Evolutionary conservation across 2,113 vertebrate species (phyloP).

Genomic region (Larimichthys crocea): DNA sequence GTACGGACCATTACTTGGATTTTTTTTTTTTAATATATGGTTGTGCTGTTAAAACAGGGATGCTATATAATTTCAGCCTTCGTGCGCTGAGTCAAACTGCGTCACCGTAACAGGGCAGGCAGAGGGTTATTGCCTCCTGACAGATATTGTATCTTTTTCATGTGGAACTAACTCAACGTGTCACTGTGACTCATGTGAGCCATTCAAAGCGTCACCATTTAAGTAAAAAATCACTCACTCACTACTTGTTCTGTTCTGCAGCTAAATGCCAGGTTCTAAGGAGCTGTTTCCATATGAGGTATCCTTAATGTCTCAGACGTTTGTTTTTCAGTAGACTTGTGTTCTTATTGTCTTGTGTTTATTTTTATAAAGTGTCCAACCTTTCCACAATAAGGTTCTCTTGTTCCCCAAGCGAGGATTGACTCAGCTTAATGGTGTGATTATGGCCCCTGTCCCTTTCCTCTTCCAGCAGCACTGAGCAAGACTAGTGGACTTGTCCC

Average conservation of each 20-base stretch:
- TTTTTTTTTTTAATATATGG: slow-evolving; percentile 54
- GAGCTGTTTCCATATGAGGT: slow-evolving; percentile 7
- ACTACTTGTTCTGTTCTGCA: neutral
- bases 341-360: neutral
- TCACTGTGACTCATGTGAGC: slow-evolving; percentile 5
- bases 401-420: slow-evolving; percentile 22
- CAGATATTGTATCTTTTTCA: slow-evolving; percentile 18
- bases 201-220: slow-evolving; percentile 5
- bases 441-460: slow-evolving; percentile 27
- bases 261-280: slow-evolving; percentile 1
- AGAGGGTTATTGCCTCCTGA: neutral
- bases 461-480: slow-evolving; percentile 1
- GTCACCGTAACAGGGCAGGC: slow-evolving; percentile 8
- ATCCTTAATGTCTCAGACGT: neutral
- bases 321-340: slow-evolving; percentile 6
- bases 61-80: slow-evolving; percentile 44
- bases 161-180: slow-evolving; percentile 1
- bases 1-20: slow-evolving; percentile 47
- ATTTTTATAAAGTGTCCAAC: neutral
- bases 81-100: slow-evolving; percentile 33
- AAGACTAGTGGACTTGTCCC: slow-evolving; percentile 27
- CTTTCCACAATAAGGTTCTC: neutral
- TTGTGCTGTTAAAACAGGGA: slow-evolving; percentile 32
- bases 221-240: slow-evolving; percentile 3
- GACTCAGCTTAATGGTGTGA: slow-evolving; percentile 37